Evolutionary conservation across 2,113 vertebrate genomes (phyloP).

Genomic region (Heliornis fulica): DNA sequence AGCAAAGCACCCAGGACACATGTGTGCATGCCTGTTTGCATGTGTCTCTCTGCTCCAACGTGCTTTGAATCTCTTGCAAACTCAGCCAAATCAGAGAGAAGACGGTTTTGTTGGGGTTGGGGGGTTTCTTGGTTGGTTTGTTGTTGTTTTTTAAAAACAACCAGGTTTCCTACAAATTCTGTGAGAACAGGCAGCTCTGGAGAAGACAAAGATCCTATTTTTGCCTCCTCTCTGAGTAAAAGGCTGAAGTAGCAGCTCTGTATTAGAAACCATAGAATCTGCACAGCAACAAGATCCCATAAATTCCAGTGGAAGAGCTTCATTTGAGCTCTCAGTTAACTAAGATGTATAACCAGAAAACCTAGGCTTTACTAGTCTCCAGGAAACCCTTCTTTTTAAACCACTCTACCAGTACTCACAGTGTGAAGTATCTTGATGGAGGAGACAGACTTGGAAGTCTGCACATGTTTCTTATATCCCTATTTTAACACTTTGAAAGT

Average conservation of each 20-base stretch:
- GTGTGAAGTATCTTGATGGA: neutral
- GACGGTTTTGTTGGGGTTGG: neutral
- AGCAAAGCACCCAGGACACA: neutral
- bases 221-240: neutral
- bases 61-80: neutral
- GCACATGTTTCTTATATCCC: neutral
- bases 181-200: neutral
- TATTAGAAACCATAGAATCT: neutral
- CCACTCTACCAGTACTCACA: neutral
- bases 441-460: neutral
- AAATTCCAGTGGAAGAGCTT: neutral
- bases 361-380: neutral
- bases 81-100: neutral
- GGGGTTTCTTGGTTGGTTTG: too few species aligned
- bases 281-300: neutral
- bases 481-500: neutral
- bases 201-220: neutral
- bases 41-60: neutral
- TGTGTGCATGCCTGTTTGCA: fast-evolving
- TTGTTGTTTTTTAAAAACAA: neutral
- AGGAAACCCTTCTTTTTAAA: neutral
- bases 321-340: neutral
- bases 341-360: neutral
- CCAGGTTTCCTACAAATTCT: neutral
- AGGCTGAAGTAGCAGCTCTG: neutral